Base-by-base conservation (phyloP, 2,797 vertebrate genomes). In the Acanthurus tractus region DNA sequence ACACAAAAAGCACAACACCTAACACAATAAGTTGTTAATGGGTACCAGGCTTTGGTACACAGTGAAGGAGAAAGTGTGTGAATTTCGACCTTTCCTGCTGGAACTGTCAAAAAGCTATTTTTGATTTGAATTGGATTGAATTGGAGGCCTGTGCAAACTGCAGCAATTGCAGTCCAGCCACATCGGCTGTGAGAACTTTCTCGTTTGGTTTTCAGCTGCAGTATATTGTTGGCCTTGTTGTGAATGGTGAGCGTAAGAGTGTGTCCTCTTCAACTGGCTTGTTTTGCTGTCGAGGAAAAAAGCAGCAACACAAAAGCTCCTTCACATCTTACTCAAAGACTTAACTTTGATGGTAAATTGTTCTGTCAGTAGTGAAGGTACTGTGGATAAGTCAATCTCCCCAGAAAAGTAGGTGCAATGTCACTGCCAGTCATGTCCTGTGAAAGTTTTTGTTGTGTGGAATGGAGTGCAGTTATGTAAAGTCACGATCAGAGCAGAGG, bases 311-410 rank as follows among this genome's bases (percentile, higher is more conserved):
- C 29, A 58, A 75, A 63, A 46, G 13, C 17, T n/a, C 29, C 50
- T 48, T 45, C 40, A 42, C 49, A 17, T 70, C 29, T 55, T 62
- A 34, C 57, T 74, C 22, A 36, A 12, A 49, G 45, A 36, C 38
- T 48, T 40, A 49, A 34, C 38, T 53, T 2, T 50, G 12, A 57
- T 52, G 53, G 25, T 50, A 72, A 18, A 49, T 66, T 13, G 25
- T 15, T 53, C 12, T 40, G n/a, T 63, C 48, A 46, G 15, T 36
- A 55, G 15, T 45, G 63, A 42, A 36, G 23, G 14, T 36, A 5
- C 8, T 7, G 53, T 5, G 1, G 45, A 53, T 45, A 8, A 34
- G 11, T 54, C 23, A 0, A 23, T 57, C 25, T 22, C 20, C 6
- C 18, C 40, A 23, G 8, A 48, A 10, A n/a, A n/a, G 10, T 42